Conservation (phyloP, 2,113 vertebrate genomes). For the Microcebus ravelobensis region DNA sequence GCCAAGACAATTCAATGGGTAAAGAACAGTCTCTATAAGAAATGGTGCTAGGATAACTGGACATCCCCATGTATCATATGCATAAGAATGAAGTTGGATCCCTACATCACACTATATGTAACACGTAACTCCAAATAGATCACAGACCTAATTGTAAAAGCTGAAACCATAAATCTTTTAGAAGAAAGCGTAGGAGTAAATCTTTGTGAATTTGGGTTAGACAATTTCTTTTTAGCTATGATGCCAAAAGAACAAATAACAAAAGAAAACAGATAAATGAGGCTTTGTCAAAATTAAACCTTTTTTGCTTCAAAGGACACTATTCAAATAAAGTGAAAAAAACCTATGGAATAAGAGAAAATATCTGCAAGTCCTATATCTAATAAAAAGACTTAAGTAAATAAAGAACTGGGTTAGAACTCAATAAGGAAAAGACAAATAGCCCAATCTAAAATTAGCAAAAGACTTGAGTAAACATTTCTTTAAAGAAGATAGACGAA, state of each 20-base stretch:
- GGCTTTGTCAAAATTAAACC: background rate
- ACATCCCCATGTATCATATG: background rate
- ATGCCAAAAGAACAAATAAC: background rate
- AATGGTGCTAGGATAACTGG: background rate
- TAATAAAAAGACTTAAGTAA: background rate
- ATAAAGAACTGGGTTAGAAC: background rate
- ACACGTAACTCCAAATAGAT: background rate
- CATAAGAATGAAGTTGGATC: background rate
- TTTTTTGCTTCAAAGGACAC: background rate
- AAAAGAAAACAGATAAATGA: background rate
- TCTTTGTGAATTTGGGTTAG: background rate
- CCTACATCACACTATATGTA: background rate
- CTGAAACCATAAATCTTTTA: background rate
- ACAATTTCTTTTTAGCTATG: background rate
- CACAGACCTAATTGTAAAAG: background rate
- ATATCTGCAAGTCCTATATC: background rate
- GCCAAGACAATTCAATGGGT: background rate
- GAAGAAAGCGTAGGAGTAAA: background rate
- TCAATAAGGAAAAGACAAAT: background rate
- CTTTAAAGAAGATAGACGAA: background rate
- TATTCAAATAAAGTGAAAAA: conserved; percentile 21
- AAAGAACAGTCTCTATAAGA: background rate
- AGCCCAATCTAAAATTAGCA: background rate
- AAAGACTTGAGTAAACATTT: background rate
- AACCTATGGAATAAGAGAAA: background rate